phyloP scores from a whole-genome alignment of 1,140 invertebrate species.

The Zaprionus taronus region DNA sequence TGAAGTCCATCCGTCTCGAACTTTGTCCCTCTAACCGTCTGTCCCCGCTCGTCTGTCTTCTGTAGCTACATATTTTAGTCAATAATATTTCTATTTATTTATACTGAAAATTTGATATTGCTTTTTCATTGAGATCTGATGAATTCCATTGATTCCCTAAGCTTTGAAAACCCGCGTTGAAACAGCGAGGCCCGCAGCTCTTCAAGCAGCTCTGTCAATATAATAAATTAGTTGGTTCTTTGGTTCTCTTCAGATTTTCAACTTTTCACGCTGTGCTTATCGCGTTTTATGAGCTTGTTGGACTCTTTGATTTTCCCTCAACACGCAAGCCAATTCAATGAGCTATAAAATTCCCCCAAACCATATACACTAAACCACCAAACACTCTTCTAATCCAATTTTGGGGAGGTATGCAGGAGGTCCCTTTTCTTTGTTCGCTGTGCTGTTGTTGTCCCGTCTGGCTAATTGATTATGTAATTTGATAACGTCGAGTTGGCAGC shows the following conservation, averaged over 20 bases:
- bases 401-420: neutral
- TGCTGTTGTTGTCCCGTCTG: neutral
- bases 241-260: conserved; percentile 2
- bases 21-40: neutral
- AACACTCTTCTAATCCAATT: neutral
- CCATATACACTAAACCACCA: neutral
- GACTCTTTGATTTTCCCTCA: conserved; percentile 11
- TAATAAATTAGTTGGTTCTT: neutral
- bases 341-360: conserved; percentile 25
- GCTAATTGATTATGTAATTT: conserved; percentile 35
- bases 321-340: conserved; percentile 35
- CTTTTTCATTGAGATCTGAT: neutral
- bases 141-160: neutral
- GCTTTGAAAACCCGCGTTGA: neutral
- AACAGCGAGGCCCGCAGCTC: neutral
- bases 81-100: conserved; percentile 2
- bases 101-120: neutral
- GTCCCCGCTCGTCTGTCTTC: neutral
- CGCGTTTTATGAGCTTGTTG: neutral
- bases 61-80: neutral
- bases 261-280: neutral
- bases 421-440: neutral
- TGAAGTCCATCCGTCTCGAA: conserved; percentile 7
- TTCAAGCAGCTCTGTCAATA: neutral
- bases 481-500: conserved; percentile 1